These are phyloP conservation scores for Zootoca vivipara DNA, from an alignment of 2,113 vertebrate species.

Conservation along the genomic window DNA sequence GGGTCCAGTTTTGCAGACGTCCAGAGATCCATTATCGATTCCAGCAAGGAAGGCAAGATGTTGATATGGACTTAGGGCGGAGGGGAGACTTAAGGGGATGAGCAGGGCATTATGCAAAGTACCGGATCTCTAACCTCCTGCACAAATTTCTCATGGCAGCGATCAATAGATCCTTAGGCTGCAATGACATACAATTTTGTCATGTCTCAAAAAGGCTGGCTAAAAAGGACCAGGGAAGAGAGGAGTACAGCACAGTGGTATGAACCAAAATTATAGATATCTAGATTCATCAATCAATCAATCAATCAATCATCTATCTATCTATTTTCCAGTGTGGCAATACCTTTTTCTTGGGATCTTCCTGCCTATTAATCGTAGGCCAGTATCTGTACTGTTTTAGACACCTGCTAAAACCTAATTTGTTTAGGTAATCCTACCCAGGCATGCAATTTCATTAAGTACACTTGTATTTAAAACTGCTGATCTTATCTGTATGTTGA, in stretches of 20 bases:
- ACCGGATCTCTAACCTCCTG: conserved; percentile 70
- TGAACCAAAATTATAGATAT: not conserved
- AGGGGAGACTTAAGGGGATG: conserved; percentile 61
- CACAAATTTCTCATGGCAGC: conserved; percentile 72
- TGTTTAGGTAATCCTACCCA: too few species aligned
- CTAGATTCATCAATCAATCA: too few species aligned
- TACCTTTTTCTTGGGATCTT: too few species aligned
- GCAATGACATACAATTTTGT: conserved; percentile 82
- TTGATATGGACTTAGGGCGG: not conserved
- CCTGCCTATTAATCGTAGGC: too few species aligned
- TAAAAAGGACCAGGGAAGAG: conserved; percentile 65
- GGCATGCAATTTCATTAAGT: too few species aligned
- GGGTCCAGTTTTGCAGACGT: conserved; percentile 30
- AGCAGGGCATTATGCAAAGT: conserved; percentile 68
- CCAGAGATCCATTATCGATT: not conserved
- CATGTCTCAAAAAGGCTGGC: conserved; percentile 75
- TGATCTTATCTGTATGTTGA: too few species aligned
- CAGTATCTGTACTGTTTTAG: too few species aligned
- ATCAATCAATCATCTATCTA: too few species aligned
- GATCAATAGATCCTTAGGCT: conserved; percentile 86
- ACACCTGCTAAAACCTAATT: too few species aligned
- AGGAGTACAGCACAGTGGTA: not conserved
- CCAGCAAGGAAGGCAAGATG: too few species aligned
- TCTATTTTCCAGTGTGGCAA: too few species aligned
- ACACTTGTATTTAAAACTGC: too few species aligned